Evolutionary conservation across 2,797 vertebrate species (phyloP).

Genomic region (Champsocephalus esox): DNA sequence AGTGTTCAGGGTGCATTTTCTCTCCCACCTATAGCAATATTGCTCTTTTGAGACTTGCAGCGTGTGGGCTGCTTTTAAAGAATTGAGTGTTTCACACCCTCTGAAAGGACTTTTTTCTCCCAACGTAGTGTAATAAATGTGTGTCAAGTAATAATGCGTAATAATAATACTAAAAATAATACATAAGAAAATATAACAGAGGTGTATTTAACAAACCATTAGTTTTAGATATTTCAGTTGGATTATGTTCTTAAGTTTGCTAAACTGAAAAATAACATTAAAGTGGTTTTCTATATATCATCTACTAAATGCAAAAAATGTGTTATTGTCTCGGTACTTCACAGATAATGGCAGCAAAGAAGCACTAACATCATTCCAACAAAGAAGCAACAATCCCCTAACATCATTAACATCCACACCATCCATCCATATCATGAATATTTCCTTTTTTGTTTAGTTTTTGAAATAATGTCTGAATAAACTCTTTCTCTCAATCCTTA

Average conservation of each 20-base stretch:
- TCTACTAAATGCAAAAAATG: neutral
- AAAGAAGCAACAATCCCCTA: neutral
- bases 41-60: conserved; percentile 59
- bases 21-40: conserved; percentile 63
- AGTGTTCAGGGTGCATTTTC: conserved; percentile 57
- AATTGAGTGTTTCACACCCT: conserved; percentile 39
- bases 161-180: neutral
- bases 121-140: conserved; percentile 34
- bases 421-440: conserved; percentile 1
- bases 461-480: neutral
- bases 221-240: neutral
- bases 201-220: neutral
- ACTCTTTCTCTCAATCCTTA: conserved; percentile 9
- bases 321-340: neutral
- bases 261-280: neutral
- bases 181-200: neutral
- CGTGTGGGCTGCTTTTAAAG: conserved; percentile 58
- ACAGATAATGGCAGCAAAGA: neutral
- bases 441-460: neutral
- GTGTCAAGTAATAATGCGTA: conserved; percentile 9
- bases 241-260: neutral
- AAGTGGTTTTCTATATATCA: neutral
- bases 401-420: neutral
- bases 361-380: too few species aligned
- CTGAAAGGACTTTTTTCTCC: conserved; percentile 25